phyloP scores from a whole-genome alignment of 2,113 vertebrate species.

The Coptodon rendalli region DNA sequence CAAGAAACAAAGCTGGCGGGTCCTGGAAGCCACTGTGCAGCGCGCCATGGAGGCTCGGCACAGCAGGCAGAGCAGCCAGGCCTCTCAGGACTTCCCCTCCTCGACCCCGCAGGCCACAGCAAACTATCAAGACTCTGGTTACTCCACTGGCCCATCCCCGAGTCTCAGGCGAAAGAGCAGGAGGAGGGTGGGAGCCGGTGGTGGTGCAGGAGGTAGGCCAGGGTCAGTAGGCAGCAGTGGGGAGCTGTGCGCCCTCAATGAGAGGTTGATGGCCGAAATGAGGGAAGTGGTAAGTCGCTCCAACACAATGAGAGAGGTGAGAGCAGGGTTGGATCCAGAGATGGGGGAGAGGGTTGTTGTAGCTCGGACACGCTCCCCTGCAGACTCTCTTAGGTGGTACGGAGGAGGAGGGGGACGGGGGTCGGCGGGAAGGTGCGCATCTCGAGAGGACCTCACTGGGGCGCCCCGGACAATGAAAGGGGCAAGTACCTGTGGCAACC shows the following conservation, averaged over 20 bases:
- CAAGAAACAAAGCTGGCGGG: conserved; percentile 81
- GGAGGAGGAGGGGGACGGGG: conserved; percentile 21
- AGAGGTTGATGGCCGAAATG: conserved; percentile 86
- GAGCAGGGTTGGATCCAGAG: conserved; percentile 73
- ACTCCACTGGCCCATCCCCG: conserved; percentile 90
- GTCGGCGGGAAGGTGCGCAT: conserved; percentile 50
- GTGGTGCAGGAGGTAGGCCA: conserved; percentile 69
- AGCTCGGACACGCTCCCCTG: conserved; percentile 74
- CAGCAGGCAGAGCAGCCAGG: conserved; percentile 79
- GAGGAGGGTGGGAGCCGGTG: conserved; percentile 66
- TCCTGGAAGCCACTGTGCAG: conserved; percentile 79
- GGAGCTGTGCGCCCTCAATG: conserved; percentile 80
- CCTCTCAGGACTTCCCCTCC: conserved; percentile 77
- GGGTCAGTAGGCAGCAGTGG: conserved; percentile 83
- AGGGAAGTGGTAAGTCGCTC: conserved; percentile 82
- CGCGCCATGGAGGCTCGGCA: conserved; percentile 82
- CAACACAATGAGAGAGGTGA: conserved; percentile 77
- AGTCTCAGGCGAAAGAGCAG: conserved; percentile 82
- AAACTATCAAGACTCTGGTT: conserved; percentile 88
- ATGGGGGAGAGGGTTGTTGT: conserved; percentile 59
- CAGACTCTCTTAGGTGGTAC: conserved; percentile 71
- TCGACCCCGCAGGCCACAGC: conserved; percentile 58
- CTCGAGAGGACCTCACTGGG: conserved; percentile 70
- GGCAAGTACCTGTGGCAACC: conserved; percentile 47
- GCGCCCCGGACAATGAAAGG: conserved; percentile 70